Conservation (phyloP, 2,113 vertebrate genomes). For the Cephalopholis sonnerati region DNA sequence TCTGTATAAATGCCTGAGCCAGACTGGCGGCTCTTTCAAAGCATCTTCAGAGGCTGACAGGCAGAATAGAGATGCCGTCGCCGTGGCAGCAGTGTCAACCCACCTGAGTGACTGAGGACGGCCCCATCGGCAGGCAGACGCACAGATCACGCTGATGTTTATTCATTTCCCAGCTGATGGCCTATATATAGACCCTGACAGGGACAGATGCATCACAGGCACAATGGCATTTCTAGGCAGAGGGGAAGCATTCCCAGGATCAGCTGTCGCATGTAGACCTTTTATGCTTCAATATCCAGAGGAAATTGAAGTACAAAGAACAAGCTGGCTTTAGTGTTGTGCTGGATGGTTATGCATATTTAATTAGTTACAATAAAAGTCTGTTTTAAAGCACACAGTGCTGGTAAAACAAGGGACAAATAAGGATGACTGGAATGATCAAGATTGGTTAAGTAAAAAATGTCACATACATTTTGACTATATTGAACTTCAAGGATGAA, state of each 20-base stretch:
- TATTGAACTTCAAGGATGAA: not conserved
- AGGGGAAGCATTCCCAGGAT: not conserved
- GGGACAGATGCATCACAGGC: not conserved
- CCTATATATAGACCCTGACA: conserved; percentile 23
- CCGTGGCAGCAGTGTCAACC: conserved; percentile 48
- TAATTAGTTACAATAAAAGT: not conserved
- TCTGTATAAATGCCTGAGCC: conserved; percentile 7
- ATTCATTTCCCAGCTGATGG: conserved; percentile 48
- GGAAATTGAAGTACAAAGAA: not conserved
- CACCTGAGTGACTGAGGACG: conserved; percentile 45
- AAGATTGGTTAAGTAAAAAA: not conserved
- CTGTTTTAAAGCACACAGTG: not conserved
- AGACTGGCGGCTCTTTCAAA: conserved; percentile 26
- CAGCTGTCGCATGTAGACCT: conserved; percentile 1
- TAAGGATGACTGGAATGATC: not conserved
- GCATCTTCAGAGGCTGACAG: conserved; percentile 46
- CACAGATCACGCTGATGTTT: conserved; percentile 36
- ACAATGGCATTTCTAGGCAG: not conserved
- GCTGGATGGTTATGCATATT: not conserved
- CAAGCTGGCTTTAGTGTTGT: not conserved
- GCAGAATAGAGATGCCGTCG: conserved; percentile 17
- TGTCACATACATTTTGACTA: not conserved
- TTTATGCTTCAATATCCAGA: not conserved
- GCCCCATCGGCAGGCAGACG: conserved; percentile 40
- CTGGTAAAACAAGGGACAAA: not conserved